Percentiles rank a stretch among this genome's conserved stretches.
phyloP scores from a whole-genome alignment of 2,888 invertebrate species.

The Atrina japonica region DNA sequence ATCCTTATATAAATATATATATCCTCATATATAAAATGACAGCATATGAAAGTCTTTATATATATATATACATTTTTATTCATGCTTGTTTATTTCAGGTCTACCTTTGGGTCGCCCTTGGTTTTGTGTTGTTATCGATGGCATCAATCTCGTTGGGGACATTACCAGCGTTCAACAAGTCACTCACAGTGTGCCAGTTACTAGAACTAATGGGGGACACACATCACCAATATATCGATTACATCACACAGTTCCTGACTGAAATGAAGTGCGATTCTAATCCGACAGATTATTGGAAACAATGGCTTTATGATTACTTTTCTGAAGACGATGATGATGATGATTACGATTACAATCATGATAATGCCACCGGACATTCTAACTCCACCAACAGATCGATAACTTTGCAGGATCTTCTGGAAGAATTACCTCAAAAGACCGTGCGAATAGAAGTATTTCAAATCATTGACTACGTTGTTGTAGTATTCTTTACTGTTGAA shows the following conservation, averaged over 20 bases:
- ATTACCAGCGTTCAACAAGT: constrained; percentile 28
- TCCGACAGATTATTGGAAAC: no score
- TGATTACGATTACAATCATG: background rate
- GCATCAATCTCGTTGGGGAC: constrained; percentile 46
- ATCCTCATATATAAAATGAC: no score
- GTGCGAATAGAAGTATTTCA: constrained; percentile 4
- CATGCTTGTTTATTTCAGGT: constrained; percentile 50
- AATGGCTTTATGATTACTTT: no score
- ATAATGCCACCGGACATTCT: background rate
- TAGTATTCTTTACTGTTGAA: constrained; percentile 33
- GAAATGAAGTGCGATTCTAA: no score
- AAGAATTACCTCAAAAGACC: background rate
- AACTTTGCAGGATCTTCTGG: no score
- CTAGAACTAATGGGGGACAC: constrained; percentile 38
- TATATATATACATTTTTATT: background rate
- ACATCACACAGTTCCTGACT: no score
- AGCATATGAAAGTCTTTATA: background rate
- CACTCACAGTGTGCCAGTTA: constrained; percentile 47
- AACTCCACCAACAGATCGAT: background rate
- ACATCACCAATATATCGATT: no score
- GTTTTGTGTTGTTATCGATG: constrained; percentile 47
- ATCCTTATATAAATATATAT: no score
- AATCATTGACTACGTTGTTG: constrained; percentile 5
- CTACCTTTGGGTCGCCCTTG: constrained; percentile 40
- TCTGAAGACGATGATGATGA: no score